Base-by-base conservation (phyloP, 92 coral and sea anemone genomes). In the Hydrozoanthus gracilis region DNA sequence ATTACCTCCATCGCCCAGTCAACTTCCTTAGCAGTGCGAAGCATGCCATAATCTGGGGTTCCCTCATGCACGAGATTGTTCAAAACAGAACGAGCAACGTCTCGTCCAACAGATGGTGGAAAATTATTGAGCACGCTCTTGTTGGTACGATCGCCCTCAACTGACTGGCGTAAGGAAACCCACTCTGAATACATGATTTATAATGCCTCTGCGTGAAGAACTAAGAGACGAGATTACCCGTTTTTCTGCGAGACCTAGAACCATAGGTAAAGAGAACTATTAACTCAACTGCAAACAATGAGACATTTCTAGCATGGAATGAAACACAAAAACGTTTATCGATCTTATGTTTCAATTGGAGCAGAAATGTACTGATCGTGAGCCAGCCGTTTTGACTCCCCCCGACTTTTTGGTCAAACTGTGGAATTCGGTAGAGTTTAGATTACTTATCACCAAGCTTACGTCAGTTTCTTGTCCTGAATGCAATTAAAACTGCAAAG, bases 1-100 rank as follows among this genome's bases (percentile, higher is more conserved):
- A 97, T 84, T 44, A 97, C 99, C 60, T 95, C 98, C 99, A 97
- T 95, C 3, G 93, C 94, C 99, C 99, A 97, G 69, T 97, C 98
- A 11, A 97, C 75, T 16, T 95, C 98, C 17, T 82, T 88, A 35
- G 90, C 83, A 8, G 98, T 83, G 8, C 86, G 58, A 8, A 97
- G 94, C 73, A 89, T 77, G 62, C 76, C 88, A 17, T 84, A 74
- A 61, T 92, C 96, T 48, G 89, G 86, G 4, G 77, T 88, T 64
- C 92, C 88, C 39, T 93, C 93, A 39, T 93, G 94, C 1, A 92
- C 90, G 3, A 96, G 90, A 44, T 94, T 97, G 77, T 88, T 91
- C 4, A 95, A 92, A 2, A 97, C 96, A 7, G 95, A 79, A 58
- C 91, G 94, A 2, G 98, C 97, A 3, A 95, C 98, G 17, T 97